Evolutionary conservation across 2,797 vertebrate genomes (phyloP).

Genomic region (Perodicticus potto): DNA sequence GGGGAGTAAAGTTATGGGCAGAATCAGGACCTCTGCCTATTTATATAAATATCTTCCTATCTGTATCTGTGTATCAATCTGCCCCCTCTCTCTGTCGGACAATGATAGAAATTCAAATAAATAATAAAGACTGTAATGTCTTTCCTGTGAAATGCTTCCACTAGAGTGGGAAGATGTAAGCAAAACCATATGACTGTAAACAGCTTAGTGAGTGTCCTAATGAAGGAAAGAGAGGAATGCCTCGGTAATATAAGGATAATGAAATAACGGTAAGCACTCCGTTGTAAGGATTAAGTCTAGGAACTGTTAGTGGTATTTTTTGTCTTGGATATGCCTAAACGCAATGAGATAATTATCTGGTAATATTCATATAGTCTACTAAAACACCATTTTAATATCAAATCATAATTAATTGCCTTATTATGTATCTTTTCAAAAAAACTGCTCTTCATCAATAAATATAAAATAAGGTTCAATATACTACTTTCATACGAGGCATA

Average conservation of each 20-base stretch:
- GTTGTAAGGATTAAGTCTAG: conserved; percentile 6
- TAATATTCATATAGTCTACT: not conserved
- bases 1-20: not conserved
- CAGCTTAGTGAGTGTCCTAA: not conserved
- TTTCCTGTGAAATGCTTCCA: conserved; percentile 34
- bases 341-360: conserved; percentile 30
- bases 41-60: no score
- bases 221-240: not conserved
- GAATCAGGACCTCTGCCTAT: not conserved
- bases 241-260: not conserved
- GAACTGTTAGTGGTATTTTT: conserved; percentile 9
- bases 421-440: conserved; percentile 29
- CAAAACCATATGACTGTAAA: not conserved
- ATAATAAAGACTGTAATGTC: not conserved
- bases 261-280: conserved; percentile 45
- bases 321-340: not conserved
- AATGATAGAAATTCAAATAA: conserved; percentile 19
- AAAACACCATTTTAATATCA: conserved; percentile 19
- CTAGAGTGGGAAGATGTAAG: not conserved
- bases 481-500: not conserved
- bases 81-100: not conserved
- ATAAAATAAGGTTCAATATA: conserved; percentile 29
- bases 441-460: not conserved
- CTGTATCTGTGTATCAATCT: not conserved
- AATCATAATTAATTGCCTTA: conserved; percentile 16